Evolutionary conservation across 2,113 vertebrate species (phyloP).

Genomic region (Leucopsar rothschildi): DNA sequence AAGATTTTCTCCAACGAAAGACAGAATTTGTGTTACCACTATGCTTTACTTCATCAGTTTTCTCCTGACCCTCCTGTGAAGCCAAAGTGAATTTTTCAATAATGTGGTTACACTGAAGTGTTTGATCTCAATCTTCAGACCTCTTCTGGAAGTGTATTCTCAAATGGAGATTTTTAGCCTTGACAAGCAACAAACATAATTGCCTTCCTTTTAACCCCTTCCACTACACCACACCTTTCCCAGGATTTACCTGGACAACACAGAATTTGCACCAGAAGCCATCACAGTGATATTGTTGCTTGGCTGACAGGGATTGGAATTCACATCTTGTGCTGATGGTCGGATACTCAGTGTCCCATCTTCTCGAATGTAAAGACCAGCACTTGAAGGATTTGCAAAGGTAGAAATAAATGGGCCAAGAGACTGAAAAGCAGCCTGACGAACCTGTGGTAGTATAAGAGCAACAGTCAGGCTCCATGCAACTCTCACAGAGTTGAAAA

Average conservation of each 20-base stretch:
- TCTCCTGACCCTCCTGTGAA: neutral
- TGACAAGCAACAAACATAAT: neutral
- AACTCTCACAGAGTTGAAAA: neutral
- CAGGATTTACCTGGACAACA: conserved; percentile 10
- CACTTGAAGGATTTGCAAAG: conserved; percentile 86
- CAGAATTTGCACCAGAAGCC: neutral
- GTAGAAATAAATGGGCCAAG: conserved; percentile 90
- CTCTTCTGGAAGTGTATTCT: neutral
- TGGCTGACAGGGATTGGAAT: neutral
- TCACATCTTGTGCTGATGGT: neutral
- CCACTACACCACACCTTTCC: neutral
- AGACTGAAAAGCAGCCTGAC: conserved; percentile 90
- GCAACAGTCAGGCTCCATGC: neutral
- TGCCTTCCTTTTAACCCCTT: neutral
- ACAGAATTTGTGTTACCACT: neutral
- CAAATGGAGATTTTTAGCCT: conserved; percentile 9
- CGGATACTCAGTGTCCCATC: conserved; percentile 74
- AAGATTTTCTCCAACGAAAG: neutral
- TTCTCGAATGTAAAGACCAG: conserved; percentile 80
- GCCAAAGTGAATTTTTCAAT: neutral
- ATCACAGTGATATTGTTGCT: neutral
- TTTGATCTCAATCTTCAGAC: neutral
- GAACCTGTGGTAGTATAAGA: conserved; percentile 70
- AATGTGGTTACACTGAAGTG: neutral
- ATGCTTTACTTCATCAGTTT: neutral